Evolutionary conservation across 1,140 invertebrate species (phyloP).

Genomic region (Battus philenor): DNA sequence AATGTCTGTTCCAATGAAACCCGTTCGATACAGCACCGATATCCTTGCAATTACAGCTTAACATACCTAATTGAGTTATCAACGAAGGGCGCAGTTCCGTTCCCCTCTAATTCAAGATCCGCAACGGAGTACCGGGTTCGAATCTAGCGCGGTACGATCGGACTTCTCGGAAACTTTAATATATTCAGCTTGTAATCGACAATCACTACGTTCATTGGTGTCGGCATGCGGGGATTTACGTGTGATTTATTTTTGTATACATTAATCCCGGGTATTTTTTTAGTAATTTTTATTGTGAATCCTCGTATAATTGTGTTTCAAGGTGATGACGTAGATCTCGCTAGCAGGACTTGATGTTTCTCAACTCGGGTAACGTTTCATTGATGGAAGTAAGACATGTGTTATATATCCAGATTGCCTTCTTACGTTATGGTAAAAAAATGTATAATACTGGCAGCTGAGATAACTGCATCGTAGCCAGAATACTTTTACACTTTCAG

Average conservation of each 20-base stretch:
- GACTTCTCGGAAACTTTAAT: constrained; percentile 1
- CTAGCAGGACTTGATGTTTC: too few relatives aligned
- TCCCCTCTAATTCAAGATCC: constrained; percentile 6
- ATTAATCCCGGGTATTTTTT: too few relatives aligned
- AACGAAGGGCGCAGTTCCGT: constrained; percentile 9
- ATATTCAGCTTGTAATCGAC: constrained; percentile 6
- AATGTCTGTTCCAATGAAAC: constrained; percentile 2
- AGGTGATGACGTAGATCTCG: too few relatives aligned
- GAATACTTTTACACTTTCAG: too few relatives aligned
- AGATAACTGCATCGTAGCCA: too few relatives aligned
- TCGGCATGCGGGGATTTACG: constrained; percentile 8
- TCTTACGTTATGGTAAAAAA: too few relatives aligned
- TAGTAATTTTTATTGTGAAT: too few relatives aligned
- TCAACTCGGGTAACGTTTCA: too few relatives aligned
- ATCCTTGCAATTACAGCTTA: constrained; percentile 2
- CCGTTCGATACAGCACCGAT: neutral
- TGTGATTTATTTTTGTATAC: constrained; percentile 4
- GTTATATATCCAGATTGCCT: too few relatives aligned
- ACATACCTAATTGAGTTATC: constrained; percentile 7
- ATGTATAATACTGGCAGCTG: too few relatives aligned
- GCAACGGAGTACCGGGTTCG: constrained; percentile 10
- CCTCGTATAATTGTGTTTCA: too few relatives aligned
- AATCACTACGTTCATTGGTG: neutral
- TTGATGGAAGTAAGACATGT: too few relatives aligned
- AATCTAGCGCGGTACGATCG: neutral